phyloP scores from a whole-genome alignment of 2,113 vertebrate species.

The Ivindomyrus marchei region DNA sequence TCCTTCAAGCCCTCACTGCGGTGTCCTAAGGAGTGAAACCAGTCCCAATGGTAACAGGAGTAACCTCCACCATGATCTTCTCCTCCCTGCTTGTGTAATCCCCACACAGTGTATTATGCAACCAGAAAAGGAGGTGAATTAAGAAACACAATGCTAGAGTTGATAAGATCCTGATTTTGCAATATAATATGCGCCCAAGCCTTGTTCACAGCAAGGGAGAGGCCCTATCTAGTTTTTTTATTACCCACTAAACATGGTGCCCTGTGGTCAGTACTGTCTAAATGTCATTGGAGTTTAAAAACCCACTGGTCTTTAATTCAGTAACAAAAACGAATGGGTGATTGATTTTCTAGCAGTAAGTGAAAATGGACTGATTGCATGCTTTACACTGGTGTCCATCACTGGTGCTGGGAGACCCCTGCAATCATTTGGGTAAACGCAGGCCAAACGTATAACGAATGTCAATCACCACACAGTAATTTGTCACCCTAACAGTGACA shows the following conservation, averaged over 20 bases:
- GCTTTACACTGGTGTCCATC: not conserved
- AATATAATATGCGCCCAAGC: not conserved
- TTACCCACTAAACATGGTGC: no score
- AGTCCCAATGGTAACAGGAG: not conserved
- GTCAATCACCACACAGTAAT: not conserved
- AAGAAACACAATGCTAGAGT: not conserved
- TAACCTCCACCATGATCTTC: not conserved
- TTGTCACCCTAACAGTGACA: not conserved
- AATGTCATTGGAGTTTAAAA: not conserved
- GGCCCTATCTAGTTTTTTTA: not conserved
- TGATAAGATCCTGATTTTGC: slow-evolving; percentile 7
- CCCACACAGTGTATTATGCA: not conserved
- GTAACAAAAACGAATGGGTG: not conserved
- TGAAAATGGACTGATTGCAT: not conserved
- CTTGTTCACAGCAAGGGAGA: not conserved
- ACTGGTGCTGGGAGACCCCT: not conserved
- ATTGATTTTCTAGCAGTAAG: not conserved
- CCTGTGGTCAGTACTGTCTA: not conserved
- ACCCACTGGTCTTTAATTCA: not conserved
- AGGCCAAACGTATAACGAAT: not conserved
- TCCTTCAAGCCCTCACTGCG: not conserved
- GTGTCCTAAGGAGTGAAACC: not conserved
- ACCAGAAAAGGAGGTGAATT: not conserved
- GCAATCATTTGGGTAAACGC: not conserved
- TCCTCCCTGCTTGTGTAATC: not conserved